Base-by-base conservation (phyloP, 2,888 invertebrate species). In the Drosophila niveifrons region DNA sequence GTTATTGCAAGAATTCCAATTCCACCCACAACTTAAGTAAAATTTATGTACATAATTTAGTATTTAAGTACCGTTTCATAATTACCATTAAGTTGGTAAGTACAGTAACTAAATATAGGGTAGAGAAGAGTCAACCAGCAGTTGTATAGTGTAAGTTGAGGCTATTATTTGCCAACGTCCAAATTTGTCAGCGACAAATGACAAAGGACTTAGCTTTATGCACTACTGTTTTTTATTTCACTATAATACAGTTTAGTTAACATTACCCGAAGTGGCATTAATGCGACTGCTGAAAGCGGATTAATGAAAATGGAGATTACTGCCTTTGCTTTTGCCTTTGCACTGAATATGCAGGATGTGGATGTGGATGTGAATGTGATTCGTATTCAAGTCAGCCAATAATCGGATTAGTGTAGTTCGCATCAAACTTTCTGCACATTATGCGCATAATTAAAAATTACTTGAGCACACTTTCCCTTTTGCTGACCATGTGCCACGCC, bases 361-460 rank as follows among this genome's bases (percentile, higher is more conserved):
- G 28, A 47, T 44, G 4, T 28, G 41, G 29, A 15, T n/a, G n/a
- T n/a, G 48, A 47, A 50, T 63, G 44, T 39, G 28, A 53, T 59
- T 52, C 31, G 34, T 10, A 44, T 11, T 61, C 11, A 15, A 43
- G 31, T 57, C 41, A 65, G 66, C 70, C 78, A 80, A 80, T 83
- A 83, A 83, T 78, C 81, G 78, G 69, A 83, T 83, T 80, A 82
- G 50, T 67, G 50, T 63, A 52, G 68, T 64, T 67, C 66, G 66
- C 67, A 82, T 72, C 64, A 62, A 66, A 65, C 66, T 78, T 75
- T 80, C 53, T 31, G 69, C 89, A 73, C 84, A 89, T 88, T 83
- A 68, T 80, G 87, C 67, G 85, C 83, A 83, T 83, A 83, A 83
- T 83, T 83, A 83, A 83, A 89, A 83, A 87, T 87, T 73, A 87